phyloP scores from a whole-genome alignment of 2,888 invertebrate genomes.

The Drosophila greeni region DNA sequence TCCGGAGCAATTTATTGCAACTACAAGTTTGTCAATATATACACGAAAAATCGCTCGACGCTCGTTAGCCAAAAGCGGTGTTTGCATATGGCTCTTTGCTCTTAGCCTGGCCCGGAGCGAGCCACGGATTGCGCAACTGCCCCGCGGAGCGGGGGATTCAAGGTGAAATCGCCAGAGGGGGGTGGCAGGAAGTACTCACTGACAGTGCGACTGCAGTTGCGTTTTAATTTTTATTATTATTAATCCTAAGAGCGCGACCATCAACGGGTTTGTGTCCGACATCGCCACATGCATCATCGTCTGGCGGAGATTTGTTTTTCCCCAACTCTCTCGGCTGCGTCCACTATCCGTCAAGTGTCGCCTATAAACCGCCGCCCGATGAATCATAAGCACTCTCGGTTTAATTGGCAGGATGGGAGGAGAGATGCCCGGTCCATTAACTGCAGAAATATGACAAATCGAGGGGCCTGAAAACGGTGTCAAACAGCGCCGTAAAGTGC shows the following conservation, averaged over 20 bases:
- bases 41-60: conserved; percentile 34
- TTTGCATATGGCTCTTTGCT: conserved; percentile 55
- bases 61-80: conserved; percentile 50
- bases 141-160: conserved; percentile 43
- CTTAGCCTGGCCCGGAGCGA: conserved; percentile 23
- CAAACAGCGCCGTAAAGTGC: conserved; percentile 8
- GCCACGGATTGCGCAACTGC: conserved; percentile 47
- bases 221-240: conserved; percentile 44
- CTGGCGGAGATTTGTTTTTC: conserved; percentile 19
- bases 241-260: conserved; percentile 23
- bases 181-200: conserved; percentile 40
- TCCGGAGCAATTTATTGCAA: conserved; percentile 36
- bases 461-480: conserved; percentile 12
- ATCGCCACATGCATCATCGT: conserved; percentile 7
- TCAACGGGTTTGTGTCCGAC: conserved; percentile 13
- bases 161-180: conserved; percentile 60
- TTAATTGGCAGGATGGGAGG: conserved; percentile 25
- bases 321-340: conserved; percentile 1
- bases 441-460: conserved; percentile 30
- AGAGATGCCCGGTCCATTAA: conserved; percentile 28
- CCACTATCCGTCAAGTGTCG: conserved; percentile 4
- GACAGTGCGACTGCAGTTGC: conserved; percentile 50
- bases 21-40: conserved; percentile 47
- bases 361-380: conserved; percentile 14
- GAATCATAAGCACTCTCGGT: conserved; percentile 26